Evolutionary conservation across 2,888 invertebrate species (phyloP), one percentile per base, ranked within the genome.

Genomic region (Ectobius pallidus): DNA sequence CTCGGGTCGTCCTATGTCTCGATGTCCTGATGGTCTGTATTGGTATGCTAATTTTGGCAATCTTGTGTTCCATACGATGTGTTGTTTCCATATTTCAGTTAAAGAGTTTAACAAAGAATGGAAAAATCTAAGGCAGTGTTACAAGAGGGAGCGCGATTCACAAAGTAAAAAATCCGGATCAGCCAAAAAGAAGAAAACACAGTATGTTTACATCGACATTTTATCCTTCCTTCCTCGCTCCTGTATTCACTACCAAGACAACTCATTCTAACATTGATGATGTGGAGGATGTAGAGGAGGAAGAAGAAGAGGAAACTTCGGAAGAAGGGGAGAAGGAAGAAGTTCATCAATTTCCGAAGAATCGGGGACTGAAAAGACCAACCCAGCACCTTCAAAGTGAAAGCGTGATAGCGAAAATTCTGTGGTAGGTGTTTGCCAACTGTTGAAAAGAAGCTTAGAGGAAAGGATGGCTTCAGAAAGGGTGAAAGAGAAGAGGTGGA

Each of bases 141-240:
- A 72, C 67, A 22, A 39, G n/a, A 22, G 69, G 20, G 68, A 72
- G n/a, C 30, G 27, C 16, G n/a, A 71, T 20, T 11, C 34, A 14
- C 76, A 78, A 76, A 76, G 75, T 0, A 30, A 73, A 71, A 67
- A 72, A 61, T 75, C 74, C 22, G 77, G 77, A n/a, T 74, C 74
- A 22, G 73, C 74, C 44, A 49, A n/a, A 46, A 68, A 71, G 39
- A 75, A 77, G 32, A 78, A 78, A 72, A 76, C 76, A 49, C 76
- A 78, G 75, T 78, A 78, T 70, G 75, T 76, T n/a, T 74, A 75
- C 32, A 78, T 77, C 42, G 74, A 77, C 73, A 77, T 77, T 62
- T 68, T 78, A 52, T n/a, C n/a, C n/a, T n/a, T 77, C 73, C 34
- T 77, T 77, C 71, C 72, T 78, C 46, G 72, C 74, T 55, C 76